Conservation (phyloP, 2,113 vertebrate species). For the Toxostoma redivivum region DNA sequence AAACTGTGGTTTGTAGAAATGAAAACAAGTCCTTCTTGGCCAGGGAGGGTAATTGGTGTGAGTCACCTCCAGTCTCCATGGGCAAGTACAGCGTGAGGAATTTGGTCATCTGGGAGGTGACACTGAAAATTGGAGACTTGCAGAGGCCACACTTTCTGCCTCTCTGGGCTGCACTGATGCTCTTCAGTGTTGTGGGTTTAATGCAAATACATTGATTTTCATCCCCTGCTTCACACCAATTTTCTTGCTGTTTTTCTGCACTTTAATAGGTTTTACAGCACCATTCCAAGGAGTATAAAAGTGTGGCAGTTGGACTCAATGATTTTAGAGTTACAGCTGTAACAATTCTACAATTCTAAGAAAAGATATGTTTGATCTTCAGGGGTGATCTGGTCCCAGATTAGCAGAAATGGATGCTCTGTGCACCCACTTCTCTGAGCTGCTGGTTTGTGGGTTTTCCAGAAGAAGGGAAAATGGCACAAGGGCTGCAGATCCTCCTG, state of each 20-base stretch:
- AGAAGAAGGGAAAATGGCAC: neutral
- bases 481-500: neutral
- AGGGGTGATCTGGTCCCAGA: neutral
- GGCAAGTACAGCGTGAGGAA: neutral
- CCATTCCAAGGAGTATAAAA: neutral
- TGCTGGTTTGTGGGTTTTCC: neutral
- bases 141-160: neutral
- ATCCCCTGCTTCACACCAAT: neutral
- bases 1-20: constrained; percentile 43
- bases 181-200: neutral
- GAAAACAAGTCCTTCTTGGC: constrained; percentile 30
- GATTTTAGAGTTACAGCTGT: neutral
- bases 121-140: neutral
- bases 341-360: neutral
- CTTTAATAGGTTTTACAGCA: neutral
- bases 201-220: neutral
- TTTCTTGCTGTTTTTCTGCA: neutral
- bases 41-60: constrained; percentile 14
- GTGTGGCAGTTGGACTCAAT: neutral
- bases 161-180: neutral
- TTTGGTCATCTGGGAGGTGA: neutral
- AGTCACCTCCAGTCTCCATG: constrained; percentile 18
- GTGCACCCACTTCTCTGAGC: neutral
- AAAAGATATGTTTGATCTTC: neutral
- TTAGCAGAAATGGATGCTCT: neutral